Evolutionary conservation across 2,113 vertebrate species (phyloP).

Genomic region (Rhineura floridana): DNA sequence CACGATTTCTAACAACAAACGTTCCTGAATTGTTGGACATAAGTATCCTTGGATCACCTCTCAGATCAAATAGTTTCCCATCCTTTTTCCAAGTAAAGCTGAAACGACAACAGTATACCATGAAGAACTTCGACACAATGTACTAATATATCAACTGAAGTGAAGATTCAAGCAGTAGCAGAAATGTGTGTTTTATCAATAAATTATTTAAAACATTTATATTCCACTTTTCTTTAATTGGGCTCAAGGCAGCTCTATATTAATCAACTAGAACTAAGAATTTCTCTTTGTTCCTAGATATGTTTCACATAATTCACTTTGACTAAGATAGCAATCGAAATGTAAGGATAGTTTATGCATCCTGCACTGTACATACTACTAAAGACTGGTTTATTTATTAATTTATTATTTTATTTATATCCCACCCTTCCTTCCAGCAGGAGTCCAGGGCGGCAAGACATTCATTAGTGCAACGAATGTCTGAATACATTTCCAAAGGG

Average conservation of each 20-base stretch:
- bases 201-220: background rate
- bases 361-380: fast-evolving
- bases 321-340: background rate
- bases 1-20: conserved; percentile 90
- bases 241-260: background rate
- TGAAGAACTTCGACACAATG: background rate
- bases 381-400: too few relatives aligned
- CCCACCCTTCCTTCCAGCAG: too few relatives aligned
- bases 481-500: background rate
- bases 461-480: background rate
- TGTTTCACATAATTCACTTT: background rate
- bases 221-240: background rate
- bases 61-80: conserved; percentile 85
- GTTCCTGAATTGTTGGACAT: conserved; percentile 85
- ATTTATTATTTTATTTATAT: too few relatives aligned
- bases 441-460: too few relatives aligned
- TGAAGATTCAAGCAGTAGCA: background rate
- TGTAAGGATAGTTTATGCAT: too few relatives aligned
- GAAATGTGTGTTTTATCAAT: background rate
- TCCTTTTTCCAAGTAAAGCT: conserved; percentile 95
- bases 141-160: background rate
- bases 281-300: background rate
- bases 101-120: background rate
- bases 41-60: conserved; percentile 83
- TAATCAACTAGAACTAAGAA: background rate